Evolutionary conservation across 2,888 invertebrate genomes (phyloP), one percentile per base, ranked within the genome.

Genomic region (Amaurobius ferox): DNA sequence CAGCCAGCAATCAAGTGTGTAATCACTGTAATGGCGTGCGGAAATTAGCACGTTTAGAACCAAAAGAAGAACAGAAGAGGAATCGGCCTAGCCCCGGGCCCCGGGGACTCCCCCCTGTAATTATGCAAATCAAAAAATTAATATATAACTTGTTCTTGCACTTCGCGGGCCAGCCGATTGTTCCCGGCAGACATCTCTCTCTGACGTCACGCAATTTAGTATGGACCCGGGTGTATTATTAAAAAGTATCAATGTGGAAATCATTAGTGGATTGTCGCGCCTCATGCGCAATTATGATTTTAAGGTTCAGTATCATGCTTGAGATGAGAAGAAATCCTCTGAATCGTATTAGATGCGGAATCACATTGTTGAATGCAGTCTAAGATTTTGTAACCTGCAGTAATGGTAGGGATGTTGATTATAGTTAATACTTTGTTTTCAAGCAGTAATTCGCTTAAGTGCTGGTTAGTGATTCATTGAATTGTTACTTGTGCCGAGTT

Each of bases 71-170:
- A 28, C 44, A 39, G 72, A 66, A 79, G 68, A 61, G 67, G 74
- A 80, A 68, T 68, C 30, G 26, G 30, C 35, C 30, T 48, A 29
- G 70, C 77, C 64, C 55, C 39, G 19, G 40, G 71, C 48, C 64
- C 32, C 61, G 55, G 77, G 13, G 39, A 39, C 30, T 61, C 70
- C 39, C 35, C 77, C 40, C 67, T 77, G 77, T 66, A 85, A 77
- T 85, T 85, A 85, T 85, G 83, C 67, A 85, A 85, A 85, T 85
- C 77, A 72, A 71, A 77, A 74, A 85, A 85, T 76, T 77, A 85
- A 85, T 85, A 76, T 76, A 62, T 62, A 64, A 64, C 76, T 85
- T 71, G 77, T 44, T 40, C 40, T 67, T 72, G 29, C 19, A 55
- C 71, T 61, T 72, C 23, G 5, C 19, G 62, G 26, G 26, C 35